These are phyloP conservation scores for Typhlomys cinereus DNA, from an alignment of 2,113 vertebrate species.

Conservation along the genomic window DNA sequence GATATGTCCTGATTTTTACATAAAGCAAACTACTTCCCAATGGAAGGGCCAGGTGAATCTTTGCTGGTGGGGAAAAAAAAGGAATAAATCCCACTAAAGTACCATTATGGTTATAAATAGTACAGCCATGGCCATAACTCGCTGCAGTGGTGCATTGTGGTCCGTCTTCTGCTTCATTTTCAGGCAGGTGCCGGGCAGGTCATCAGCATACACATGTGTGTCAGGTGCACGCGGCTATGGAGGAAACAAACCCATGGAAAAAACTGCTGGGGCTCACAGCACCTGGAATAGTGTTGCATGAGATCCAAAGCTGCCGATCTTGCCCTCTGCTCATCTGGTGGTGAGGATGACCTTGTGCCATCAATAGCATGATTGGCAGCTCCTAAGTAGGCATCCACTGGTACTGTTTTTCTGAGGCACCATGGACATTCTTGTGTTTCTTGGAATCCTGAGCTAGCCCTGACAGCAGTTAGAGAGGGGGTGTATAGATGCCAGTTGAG, in stretches of 20 bases:
- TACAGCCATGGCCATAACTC: background rate
- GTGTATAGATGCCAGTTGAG: background rate
- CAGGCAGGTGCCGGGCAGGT: background rate
- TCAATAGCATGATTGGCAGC: accelerated
- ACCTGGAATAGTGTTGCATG: too few relatives aligned
- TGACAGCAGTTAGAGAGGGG: too few relatives aligned
- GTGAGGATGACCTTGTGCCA: background rate
- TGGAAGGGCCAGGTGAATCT: slow-evolving; percentile 46
- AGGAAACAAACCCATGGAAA: background rate
- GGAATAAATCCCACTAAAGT: background rate
- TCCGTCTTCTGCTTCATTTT: background rate
- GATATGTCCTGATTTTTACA: slow-evolving; percentile 51
- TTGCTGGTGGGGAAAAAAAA: background rate
- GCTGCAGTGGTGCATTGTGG: background rate
- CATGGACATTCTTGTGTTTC: background rate
- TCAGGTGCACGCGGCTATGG: background rate
- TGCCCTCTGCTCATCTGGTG: background rate
- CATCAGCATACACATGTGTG: background rate
- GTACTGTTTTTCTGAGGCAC: background rate
- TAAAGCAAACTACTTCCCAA: slow-evolving; percentile 59
- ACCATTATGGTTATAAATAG: background rate
- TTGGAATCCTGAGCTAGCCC: background rate
- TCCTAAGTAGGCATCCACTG: accelerated
- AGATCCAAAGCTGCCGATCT: accelerated
- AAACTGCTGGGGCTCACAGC: background rate